phyloP scores from a whole-genome alignment of 2,113 vertebrate species.

The Hemicordylus capensis region DNA sequence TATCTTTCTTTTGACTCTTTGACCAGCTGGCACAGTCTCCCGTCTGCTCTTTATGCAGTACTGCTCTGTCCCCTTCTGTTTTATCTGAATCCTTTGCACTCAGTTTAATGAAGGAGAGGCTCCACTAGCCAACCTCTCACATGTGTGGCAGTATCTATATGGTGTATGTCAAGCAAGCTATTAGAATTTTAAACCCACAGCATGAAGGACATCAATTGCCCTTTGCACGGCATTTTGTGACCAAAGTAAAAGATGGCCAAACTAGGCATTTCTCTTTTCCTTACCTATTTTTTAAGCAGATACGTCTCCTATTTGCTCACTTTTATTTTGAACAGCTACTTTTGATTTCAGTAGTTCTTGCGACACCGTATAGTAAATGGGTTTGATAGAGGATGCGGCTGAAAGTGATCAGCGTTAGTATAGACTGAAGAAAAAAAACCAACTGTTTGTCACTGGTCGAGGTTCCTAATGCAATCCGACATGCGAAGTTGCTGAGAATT shows the following conservation, averaged over 20 bases:
- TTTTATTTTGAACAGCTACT: not conserved
- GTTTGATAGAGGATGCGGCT: not conserved
- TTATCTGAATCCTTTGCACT: too few species aligned
- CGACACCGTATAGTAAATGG: not conserved
- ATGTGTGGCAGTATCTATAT: not conserved
- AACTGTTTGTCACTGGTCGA: constrained; percentile 39
- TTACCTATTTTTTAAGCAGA: not conserved
- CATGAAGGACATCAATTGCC: not conserved
- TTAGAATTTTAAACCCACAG: not conserved
- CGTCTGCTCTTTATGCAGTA: too few species aligned
- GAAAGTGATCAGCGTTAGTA: not conserved
- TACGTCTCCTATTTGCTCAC: not conserved
- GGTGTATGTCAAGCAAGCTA: not conserved
- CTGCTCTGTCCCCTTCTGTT: too few species aligned
- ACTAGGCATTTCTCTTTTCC: not conserved
- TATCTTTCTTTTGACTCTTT: too few species aligned
- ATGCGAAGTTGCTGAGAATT: constrained; percentile 38
- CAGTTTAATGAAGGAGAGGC: not conserved
- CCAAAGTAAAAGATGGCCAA: not conserved
- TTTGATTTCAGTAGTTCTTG: not conserved
- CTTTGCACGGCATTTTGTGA: not conserved
- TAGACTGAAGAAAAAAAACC: not conserved
- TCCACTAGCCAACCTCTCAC: not conserved
- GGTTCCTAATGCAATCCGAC: constrained; percentile 39
- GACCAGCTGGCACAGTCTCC: too few species aligned